phyloP scores from a whole-genome alignment of 2,113 vertebrate genomes.

The Coreoperca whiteheadi region DNA sequence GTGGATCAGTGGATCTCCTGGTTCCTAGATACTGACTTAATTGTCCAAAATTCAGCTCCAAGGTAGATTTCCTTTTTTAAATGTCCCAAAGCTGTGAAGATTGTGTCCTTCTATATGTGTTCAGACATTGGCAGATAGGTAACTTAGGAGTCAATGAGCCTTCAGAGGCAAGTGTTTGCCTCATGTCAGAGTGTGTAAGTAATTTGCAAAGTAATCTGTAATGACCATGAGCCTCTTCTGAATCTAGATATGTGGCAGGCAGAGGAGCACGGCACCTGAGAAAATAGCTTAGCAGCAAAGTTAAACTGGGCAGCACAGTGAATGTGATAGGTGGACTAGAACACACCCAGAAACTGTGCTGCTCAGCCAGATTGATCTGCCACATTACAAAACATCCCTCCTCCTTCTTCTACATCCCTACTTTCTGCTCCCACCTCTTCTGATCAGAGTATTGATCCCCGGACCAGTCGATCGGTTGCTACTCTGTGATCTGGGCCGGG shows the following conservation, averaged over 20 bases:
- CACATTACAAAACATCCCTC: slow-evolving; percentile 73
- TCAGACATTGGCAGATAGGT: too few species aligned
- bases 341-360: slow-evolving; percentile 86
- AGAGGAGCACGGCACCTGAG: background rate
- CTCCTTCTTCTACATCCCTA: slow-evolving; percentile 82
- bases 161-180: background rate
- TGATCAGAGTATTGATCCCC: slow-evolving; percentile 95
- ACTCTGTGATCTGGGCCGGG: slow-evolving; percentile 97
- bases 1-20: background rate
- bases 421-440: slow-evolving; percentile 88
- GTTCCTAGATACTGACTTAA: background rate
- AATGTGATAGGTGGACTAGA: slow-evolving; percentile 73
- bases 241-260: background rate
- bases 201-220: background rate
- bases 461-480: slow-evolving; percentile 92
- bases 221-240: background rate
- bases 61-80: background rate
- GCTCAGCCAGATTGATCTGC: slow-evolving; percentile 74
- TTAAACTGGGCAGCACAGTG: slow-evolving; percentile 29
- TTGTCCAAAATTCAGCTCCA: background rate
- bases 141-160: background rate
- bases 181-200: background rate
- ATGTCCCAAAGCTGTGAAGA: background rate
- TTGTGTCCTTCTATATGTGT: background rate
- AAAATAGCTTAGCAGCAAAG: slow-evolving; percentile 13